phyloP scores from a whole-genome alignment of 2,113 vertebrate species.

The Gila orcuttii region DNA sequence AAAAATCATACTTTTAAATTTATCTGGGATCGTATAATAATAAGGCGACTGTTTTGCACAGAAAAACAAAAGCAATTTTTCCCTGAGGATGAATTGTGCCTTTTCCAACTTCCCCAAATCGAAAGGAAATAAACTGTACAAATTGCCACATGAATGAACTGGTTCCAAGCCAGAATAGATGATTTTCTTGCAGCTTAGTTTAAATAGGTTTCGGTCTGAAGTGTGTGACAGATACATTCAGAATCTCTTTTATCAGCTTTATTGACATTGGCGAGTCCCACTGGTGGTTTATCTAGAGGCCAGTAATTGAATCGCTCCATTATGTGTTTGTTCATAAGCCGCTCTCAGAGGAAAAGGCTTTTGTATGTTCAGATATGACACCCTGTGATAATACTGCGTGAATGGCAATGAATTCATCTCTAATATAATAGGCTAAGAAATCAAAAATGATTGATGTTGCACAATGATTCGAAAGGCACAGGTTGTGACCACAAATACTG shows the following conservation, averaged over 20 bases:
- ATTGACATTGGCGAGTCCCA: slow-evolving; percentile 7
- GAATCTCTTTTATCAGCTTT: slow-evolving; percentile 4
- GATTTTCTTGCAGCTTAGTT: neutral
- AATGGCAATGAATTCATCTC: slow-evolving; percentile 24
- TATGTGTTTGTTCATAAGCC: slow-evolving; percentile 22
- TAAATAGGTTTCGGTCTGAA: slow-evolving; percentile 32
- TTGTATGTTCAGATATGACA: slow-evolving; percentile 21
- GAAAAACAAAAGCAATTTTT: slow-evolving; percentile 22
- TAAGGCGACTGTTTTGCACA: slow-evolving; percentile 36
- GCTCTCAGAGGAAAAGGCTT: neutral
- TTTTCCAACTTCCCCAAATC: slow-evolving; percentile 25
- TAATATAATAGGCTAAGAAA: neutral
- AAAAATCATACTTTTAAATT: neutral
- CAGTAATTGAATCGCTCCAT: slow-evolving; percentile 26
- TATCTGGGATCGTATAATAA: slow-evolving; percentile 4
- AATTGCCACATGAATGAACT: slow-evolving; percentile 6
- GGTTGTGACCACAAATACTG: neutral
- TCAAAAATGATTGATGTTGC: neutral
- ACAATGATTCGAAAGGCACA: neutral
- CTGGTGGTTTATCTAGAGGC: neutral
- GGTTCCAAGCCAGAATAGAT: neutral
- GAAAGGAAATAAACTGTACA: slow-evolving; percentile 41
- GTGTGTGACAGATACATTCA: slow-evolving; percentile 5
- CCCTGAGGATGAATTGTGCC: slow-evolving; percentile 21
- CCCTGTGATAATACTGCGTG: neutral